Percentiles rank a stretch among this genome's conserved stretches.
Evolutionary conservation across 2,797 vertebrate genomes (phyloP).

Genomic region (Xiphophorus birchmanni): DNA sequence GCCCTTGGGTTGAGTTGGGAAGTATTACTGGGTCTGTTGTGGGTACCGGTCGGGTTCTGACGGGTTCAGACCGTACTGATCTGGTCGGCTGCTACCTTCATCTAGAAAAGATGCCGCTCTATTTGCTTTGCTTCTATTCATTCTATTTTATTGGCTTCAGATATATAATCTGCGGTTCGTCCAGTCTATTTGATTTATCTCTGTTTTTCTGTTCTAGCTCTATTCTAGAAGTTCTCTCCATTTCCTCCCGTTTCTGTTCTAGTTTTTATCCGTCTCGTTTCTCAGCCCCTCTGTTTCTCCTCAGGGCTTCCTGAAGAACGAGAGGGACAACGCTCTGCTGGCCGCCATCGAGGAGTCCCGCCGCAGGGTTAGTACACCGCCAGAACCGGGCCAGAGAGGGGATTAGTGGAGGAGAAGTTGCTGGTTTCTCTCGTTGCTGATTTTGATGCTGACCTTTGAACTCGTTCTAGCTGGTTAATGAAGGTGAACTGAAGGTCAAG

Average conservation of each 20-base stretch:
- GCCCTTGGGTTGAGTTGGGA: too few species aligned
- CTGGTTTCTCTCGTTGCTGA: too few species aligned
- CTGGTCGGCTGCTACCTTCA: slow-evolving; percentile 6
- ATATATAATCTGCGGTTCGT: not conserved
- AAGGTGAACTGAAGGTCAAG: not conserved
- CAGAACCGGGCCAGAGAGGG: slow-evolving; percentile 4
- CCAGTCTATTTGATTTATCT: too few species aligned
- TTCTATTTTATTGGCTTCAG: slow-evolving; percentile 25
- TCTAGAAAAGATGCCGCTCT: slow-evolving; percentile 16
- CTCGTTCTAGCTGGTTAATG: not conserved
- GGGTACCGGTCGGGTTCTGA: not conserved
- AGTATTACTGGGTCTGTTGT: too few species aligned
- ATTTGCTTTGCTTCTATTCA: slow-evolving; percentile 9
- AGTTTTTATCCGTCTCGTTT: too few species aligned
- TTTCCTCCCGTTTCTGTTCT: too few species aligned
- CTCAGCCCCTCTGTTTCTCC: not conserved
- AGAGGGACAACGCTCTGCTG: slow-evolving; percentile 96
- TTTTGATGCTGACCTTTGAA: not conserved
- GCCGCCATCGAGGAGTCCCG: slow-evolving; percentile 98
- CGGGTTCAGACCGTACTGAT: not conserved
- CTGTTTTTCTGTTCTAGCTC: too few species aligned
- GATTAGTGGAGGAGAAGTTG: too few species aligned
- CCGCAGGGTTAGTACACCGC: slow-evolving; percentile 87
- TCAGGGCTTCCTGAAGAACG: slow-evolving; percentile 98
- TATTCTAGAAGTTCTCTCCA: too few species aligned